phyloP scores from a whole-genome alignment of 2,888 invertebrate species.

The Hirtodrosophila histrioides region DNA sequence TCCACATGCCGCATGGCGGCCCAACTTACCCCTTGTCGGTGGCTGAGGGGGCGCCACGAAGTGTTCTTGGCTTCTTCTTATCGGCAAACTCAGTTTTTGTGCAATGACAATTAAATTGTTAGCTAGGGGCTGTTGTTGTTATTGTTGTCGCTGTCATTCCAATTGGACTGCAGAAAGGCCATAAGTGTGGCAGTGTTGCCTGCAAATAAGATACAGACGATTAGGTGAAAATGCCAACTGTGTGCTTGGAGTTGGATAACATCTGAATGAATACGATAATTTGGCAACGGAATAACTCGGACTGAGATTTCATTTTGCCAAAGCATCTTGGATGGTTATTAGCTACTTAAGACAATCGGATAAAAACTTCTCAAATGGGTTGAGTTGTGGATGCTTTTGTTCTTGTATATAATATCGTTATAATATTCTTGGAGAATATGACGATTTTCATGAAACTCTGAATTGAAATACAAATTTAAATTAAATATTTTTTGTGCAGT shows the following conservation, averaged over 20 bases:
- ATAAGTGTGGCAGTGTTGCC: slow-evolving; percentile 50
- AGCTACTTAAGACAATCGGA: slow-evolving; percentile 21
- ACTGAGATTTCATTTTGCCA: not conserved
- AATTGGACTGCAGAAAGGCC: slow-evolving; percentile 46
- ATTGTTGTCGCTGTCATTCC: slow-evolving; percentile 25
- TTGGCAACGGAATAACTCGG: slow-evolving; percentile 30
- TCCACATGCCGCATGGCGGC: slow-evolving; percentile 22
- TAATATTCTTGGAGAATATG: too few relatives aligned
- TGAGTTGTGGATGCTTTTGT: not conserved
- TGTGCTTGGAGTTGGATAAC: slow-evolving; percentile 22
- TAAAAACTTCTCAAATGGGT: not conserved
- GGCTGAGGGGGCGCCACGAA: slow-evolving; percentile 6
- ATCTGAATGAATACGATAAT: slow-evolving; percentile 40
- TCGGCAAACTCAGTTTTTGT: slow-evolving; percentile 46
- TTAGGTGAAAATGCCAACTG: slow-evolving; percentile 48
- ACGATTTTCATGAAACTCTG: too few relatives aligned
- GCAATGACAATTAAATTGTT: slow-evolving; percentile 61
- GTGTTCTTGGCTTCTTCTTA: slow-evolving; percentile 45
- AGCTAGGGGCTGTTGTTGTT: slow-evolving; percentile 38
- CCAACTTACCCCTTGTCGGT: slow-evolving; percentile 48
- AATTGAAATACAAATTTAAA: too few relatives aligned
- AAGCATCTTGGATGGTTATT: slow-evolving; percentile 18
- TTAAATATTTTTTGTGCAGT: too few relatives aligned
- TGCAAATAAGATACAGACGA: slow-evolving; percentile 32
- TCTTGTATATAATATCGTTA: too few relatives aligned